Conservation (phyloP, 2,888 invertebrate genomes). For the Disparrhopalites patrizii region DNA sequence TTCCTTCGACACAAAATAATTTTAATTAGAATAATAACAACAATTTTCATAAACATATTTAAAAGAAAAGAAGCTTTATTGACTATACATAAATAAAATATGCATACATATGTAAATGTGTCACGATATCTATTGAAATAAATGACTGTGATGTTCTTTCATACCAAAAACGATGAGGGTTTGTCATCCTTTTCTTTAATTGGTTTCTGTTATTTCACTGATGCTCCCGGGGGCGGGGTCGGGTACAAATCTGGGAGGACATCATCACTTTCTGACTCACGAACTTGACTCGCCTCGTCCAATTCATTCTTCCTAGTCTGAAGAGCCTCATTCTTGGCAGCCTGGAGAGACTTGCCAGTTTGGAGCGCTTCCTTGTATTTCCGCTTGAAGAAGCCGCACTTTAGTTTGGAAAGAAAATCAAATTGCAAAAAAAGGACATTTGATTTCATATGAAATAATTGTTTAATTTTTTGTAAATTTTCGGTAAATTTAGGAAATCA, state of each 20-base stretch:
- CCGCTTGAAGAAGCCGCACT: not conserved
- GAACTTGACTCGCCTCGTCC: not conserved
- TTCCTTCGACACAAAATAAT: constrained; percentile 3
- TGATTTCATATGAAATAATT: no score
- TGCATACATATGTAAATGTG: not conserved
- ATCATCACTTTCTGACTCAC: not conserved
- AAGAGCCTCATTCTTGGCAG: not conserved
- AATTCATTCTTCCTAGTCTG: no score
- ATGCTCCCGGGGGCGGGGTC: not conserved
- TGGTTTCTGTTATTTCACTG: no score
- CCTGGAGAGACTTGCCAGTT: not conserved
- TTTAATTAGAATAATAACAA: not conserved
- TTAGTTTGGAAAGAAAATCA: not conserved
- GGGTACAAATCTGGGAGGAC: not conserved
- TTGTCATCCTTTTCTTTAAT: not conserved
- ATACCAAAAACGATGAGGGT: not conserved
- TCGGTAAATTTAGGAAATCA: no score
- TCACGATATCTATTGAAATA: not conserved
- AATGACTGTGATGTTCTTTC: constrained; percentile 8
- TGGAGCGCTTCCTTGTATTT: not conserved
- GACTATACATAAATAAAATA: not conserved
- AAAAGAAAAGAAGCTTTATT: not conserved
- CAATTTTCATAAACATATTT: not conserved
- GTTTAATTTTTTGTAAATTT: no score
- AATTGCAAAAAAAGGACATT: no score